phyloP scores from a whole-genome alignment of 2,797 vertebrate species.

The Trachurus trachurus region DNA sequence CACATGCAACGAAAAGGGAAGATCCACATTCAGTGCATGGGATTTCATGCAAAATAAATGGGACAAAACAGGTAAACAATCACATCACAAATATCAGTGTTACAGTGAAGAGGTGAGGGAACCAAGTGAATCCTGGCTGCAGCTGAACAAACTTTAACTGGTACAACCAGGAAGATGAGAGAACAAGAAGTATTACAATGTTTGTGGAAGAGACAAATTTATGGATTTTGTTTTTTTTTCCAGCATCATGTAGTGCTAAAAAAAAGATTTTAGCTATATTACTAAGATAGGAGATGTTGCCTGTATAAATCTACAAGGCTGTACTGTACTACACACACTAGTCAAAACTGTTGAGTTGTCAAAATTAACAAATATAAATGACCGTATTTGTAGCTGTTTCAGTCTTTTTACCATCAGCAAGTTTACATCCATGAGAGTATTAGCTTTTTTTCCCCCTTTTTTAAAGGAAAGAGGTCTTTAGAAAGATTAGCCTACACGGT shows the following conservation, averaged over 20 bases:
- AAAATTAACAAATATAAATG: neutral
- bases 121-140: neutral
- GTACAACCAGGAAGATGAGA: neutral
- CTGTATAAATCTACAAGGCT: neutral
- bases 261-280: neutral
- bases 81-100: neutral
- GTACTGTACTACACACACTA: neutral
- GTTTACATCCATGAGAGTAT: neutral
- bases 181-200: neutral
- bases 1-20: neutral
- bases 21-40: neutral
- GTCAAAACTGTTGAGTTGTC: conserved; percentile 5
- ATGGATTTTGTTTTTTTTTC: neutral
- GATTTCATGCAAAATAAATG: no score
- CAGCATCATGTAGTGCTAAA: neutral
- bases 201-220: neutral
- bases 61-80: no score
- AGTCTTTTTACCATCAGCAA: neutral
- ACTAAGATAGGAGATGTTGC: neutral
- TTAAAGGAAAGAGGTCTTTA: neutral
- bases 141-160: neutral
- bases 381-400: neutral
- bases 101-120: neutral
- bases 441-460: neutral
- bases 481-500: neutral